phyloP scores from a whole-genome alignment of 2,113 vertebrate species.

The Emydocephalus ijimae region DNA sequence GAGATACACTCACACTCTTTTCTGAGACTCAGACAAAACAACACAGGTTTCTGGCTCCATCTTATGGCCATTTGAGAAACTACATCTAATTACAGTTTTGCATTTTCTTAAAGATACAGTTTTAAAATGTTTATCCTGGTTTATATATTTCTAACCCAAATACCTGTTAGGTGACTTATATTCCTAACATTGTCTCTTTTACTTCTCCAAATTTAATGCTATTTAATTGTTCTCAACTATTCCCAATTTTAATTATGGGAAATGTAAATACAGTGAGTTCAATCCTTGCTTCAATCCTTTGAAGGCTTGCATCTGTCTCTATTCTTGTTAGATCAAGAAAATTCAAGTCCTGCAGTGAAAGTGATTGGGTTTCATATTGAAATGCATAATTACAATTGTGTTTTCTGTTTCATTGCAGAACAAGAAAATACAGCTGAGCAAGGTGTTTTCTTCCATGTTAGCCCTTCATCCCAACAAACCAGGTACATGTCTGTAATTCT shows the following conservation, averaged over 20 bases:
- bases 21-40: too few relatives aligned
- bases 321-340: background rate
- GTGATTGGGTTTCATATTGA: background rate
- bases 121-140: too few relatives aligned
- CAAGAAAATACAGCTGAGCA: constrained; percentile 82
- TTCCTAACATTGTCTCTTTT: background rate
- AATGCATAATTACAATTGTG: background rate
- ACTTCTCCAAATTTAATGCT: background rate
- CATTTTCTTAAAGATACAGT: too few relatives aligned
- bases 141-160: too few relatives aligned
- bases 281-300: background rate
- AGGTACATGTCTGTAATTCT: constrained; percentile 70
- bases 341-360: background rate
- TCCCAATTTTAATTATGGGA: background rate
- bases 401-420: constrained; percentile 69
- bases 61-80: too few relatives aligned
- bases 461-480: constrained; percentile 94
- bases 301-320: background rate
- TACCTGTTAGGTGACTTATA: too few relatives aligned
- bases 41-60: too few relatives aligned
- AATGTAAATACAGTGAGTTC: background rate
- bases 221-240: background rate
- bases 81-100: too few relatives aligned
- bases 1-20: too few relatives aligned
- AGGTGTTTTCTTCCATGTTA: constrained; percentile 87